Conservation (phyloP, 2,113 vertebrate genomes). For the Porphyrio hochstetteri region DNA sequence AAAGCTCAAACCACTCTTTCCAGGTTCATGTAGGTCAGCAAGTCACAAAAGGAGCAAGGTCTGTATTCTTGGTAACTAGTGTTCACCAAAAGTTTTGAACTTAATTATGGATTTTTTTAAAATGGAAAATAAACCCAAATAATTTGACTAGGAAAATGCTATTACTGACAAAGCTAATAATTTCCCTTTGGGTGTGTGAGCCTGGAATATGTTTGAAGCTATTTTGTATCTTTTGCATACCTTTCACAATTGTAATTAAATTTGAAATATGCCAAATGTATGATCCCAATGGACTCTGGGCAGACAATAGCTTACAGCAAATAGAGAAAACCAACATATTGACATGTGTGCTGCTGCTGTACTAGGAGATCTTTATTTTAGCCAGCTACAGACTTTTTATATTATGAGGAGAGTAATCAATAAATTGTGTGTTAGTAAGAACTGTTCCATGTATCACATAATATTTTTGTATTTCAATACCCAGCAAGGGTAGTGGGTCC, state of each 20-base stretch:
- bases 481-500: not conserved
- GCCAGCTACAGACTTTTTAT: not conserved
- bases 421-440: conserved; percentile 6
- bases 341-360: not conserved
- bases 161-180: not conserved
- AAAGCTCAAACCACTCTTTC: not conserved
- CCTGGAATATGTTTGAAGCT: not conserved
- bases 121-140: not conserved
- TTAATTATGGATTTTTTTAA: not conserved
- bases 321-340: not conserved
- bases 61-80: not conserved
- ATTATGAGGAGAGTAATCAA: not conserved
- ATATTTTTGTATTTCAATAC: conserved; percentile 47
- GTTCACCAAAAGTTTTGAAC: not conserved
- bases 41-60: not conserved
- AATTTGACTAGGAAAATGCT: not conserved
- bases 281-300: not conserved
- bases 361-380: not conserved
- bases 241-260: not conserved
- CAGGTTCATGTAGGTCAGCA: not conserved
- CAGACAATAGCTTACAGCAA: not conserved
- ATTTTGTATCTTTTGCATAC: not conserved
- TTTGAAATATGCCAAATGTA: not conserved
- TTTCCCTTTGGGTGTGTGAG: not conserved
- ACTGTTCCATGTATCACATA: conserved; percentile 17